Conservation (phyloP, 92 coral and sea anemone genomes). For the Porites divaricata region DNA sequence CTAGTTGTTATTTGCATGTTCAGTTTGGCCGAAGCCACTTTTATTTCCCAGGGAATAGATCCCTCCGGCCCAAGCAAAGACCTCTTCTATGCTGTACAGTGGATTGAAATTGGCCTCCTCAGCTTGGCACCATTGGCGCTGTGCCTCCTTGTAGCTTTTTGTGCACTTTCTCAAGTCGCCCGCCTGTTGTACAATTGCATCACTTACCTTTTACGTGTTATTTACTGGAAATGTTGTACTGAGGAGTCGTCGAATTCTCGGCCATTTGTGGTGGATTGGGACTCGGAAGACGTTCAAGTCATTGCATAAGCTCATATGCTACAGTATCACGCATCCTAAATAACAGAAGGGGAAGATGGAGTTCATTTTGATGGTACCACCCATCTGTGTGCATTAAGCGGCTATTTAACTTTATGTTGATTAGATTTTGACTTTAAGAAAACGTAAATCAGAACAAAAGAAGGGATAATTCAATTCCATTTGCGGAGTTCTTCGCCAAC, state of each 20-base stretch:
- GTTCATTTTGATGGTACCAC: too few relatives aligned
- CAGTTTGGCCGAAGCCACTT: constrained; percentile 36
- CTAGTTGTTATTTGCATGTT: constrained; percentile 12
- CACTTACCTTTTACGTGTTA: background rate
- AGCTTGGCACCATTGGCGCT: background rate
- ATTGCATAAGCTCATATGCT: too few relatives aligned
- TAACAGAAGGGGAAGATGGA: too few relatives aligned
- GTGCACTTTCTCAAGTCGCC: background rate
- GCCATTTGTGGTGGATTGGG: background rate
- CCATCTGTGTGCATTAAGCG: too few relatives aligned
- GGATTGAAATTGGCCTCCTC: constrained; percentile 31
- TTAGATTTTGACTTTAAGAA: too few relatives aligned
- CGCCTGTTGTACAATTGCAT: background rate
- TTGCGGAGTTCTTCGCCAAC: too few relatives aligned
- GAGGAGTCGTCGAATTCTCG: background rate
- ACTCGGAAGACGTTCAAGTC: background rate
- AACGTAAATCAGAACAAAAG: too few relatives aligned
- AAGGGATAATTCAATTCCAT: too few relatives aligned
- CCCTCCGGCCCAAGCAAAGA: constrained; percentile 21
- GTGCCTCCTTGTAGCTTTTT: background rate
- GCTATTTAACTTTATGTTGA: too few relatives aligned
- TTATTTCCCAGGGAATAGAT: constrained; percentile 44
- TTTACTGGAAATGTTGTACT: background rate
- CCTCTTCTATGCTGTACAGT: constrained; percentile 1
- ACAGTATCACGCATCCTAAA: too few relatives aligned